Evolutionary conservation across 2,888 invertebrate genomes (phyloP).

Genomic region (Apamea crenata): DNA sequence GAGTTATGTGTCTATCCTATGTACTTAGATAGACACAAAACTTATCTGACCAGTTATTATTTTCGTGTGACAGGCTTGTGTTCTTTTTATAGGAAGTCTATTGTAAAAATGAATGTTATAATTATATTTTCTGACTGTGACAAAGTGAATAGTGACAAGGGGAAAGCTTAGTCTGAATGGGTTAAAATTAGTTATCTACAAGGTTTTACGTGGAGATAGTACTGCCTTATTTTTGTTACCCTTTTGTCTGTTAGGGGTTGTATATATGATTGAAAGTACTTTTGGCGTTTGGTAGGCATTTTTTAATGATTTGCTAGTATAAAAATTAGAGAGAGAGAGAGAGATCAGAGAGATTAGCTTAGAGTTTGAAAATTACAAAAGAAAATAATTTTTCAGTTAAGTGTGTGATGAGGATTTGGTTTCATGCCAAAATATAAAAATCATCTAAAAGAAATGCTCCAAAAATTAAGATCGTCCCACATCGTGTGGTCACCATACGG

Average conservation of each 20-base stretch:
- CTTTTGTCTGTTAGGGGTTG: neutral
- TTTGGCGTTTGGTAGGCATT: neutral
- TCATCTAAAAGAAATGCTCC: neutral
- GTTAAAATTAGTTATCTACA: neutral
- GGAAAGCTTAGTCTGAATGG: neutral
- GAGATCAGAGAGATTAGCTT: neutral
- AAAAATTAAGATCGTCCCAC: neutral
- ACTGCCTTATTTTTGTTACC: neutral
- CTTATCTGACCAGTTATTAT: neutral
- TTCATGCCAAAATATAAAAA: neutral
- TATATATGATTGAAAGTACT: neutral
- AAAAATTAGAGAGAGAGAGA: neutral
- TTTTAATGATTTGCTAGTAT: neutral
- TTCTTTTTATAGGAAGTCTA: neutral
- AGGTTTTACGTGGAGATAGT: neutral
- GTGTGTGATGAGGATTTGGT: neutral
- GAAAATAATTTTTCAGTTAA: neutral
- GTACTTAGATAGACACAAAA: neutral
- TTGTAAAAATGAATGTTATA: neutral
- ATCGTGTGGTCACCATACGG: conserved; percentile 36
- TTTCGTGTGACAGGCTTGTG: neutral
- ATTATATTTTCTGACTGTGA: neutral
- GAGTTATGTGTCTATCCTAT: neutral
- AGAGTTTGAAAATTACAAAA: neutral
- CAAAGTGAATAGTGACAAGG: neutral